These are phyloP conservation scores for Phyto melanocephala DNA, from an alignment of 2,888 invertebrate species.

Conservation along the genomic window DNA sequence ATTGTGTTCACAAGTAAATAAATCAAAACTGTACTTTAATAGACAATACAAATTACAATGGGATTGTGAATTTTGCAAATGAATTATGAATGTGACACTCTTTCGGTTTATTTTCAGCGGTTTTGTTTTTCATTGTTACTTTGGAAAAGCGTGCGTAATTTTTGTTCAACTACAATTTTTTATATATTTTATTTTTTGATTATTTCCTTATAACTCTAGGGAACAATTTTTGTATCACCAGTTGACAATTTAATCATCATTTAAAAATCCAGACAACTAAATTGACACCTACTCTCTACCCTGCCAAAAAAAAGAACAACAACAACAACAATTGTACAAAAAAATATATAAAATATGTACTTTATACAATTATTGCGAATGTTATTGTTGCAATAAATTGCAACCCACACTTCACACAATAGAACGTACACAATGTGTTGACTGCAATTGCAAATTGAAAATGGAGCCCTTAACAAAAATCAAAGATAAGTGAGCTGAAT, in stretches of 20 bases:
- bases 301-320: background rate
- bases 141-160: too few species aligned
- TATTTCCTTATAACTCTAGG: background rate
- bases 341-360: background rate
- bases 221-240: conserved; percentile 35
- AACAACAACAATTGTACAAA: conserved; percentile 2
- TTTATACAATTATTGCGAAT: conserved; percentile 32
- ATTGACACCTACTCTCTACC: conserved; percentile 55
- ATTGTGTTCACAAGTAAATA: too few species aligned
- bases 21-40: too few species aligned
- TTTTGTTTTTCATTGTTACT: too few species aligned
- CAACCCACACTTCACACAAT: conserved; percentile 36
- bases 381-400: conserved; percentile 43
- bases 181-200: too few species aligned
- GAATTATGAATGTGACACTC: too few species aligned
- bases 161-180: too few species aligned
- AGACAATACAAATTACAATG: too few species aligned
- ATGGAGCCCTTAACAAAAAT: conserved; percentile 39
- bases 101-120: too few species aligned
- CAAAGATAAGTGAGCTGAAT: conserved; percentile 1
- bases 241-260: conserved; percentile 55
- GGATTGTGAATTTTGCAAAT: too few species aligned
- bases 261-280: conserved; percentile 56
- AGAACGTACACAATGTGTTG: too few species aligned
- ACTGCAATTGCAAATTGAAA: conserved; percentile 26